Percentiles rank a stretch among this genome's conserved stretches.
phyloP scores from a whole-genome alignment of 2,113 vertebrate species.

The Talpa occidentalis region DNA sequence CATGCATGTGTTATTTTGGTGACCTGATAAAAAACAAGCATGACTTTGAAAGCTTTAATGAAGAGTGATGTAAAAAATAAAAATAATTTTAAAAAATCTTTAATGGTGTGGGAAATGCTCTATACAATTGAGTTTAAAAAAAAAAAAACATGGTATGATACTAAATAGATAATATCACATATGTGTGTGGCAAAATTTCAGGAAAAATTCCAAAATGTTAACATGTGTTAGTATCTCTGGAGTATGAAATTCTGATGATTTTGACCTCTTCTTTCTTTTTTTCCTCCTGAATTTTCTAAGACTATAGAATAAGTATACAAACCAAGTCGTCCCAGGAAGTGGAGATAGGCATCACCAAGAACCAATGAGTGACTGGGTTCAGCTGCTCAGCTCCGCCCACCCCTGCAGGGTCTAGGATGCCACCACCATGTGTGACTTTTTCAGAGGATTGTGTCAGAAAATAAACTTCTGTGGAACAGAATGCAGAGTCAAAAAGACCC shows the following conservation, averaged over 20 bases:
- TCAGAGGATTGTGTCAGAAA: neutral
- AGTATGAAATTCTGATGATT: neutral
- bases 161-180: neutral
- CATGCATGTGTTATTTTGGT: neutral
- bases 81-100: too few relatives aligned
- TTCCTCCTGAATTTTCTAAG: neutral
- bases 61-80: too few relatives aligned
- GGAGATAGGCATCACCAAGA: neutral
- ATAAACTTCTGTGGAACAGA: neutral
- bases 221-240: neutral
- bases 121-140: neutral
- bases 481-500: neutral
- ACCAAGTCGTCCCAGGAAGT: neutral
- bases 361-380: neutral
- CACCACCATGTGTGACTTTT: too few relatives aligned
- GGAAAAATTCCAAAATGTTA: neutral
- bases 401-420: too few relatives aligned
- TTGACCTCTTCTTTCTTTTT: neutral
- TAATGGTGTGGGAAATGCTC: neutral
- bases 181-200: neutral
- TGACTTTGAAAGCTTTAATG: neutral
- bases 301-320: neutral
- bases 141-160: neutral
- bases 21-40: constrained; percentile 25
- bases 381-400: neutral